A percentile compares a stretch with the other conserved stretches of the same genome.
These are phyloP conservation scores for Artibeus jamaicensis DNA, from an alignment of 2,797 vertebrate species.

Conservation along the genomic window DNA sequence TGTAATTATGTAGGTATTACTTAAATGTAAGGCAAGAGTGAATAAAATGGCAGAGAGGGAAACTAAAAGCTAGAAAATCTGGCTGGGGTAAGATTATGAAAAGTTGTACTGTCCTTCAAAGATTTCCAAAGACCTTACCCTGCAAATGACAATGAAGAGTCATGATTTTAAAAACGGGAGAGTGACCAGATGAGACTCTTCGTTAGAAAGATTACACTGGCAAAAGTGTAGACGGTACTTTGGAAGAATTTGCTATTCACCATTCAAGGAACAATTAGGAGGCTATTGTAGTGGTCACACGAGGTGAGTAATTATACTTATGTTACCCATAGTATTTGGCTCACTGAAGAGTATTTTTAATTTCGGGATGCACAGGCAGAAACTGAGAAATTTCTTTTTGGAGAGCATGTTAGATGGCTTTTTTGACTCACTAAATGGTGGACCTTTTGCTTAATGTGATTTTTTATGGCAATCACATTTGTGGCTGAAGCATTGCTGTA, in stretches of 20 bases:
- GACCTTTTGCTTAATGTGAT: constrained; percentile 44
- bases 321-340: constrained; percentile 2
- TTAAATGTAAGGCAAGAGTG: background rate
- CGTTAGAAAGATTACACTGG: background rate
- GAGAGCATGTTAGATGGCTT: background rate
- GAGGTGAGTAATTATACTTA: constrained; percentile 36
- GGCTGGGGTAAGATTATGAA: background rate
- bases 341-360: constrained; percentile 53
- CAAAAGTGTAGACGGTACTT: background rate
- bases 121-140: background rate
- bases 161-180: background rate
- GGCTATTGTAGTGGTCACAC: background rate
- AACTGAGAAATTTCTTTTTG: constrained; percentile 32
- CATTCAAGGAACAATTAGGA: constrained; percentile 11
- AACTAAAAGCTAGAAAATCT: background rate
- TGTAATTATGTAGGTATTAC: background rate
- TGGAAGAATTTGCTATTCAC: background rate
- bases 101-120: background rate
- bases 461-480: constrained; percentile 52
- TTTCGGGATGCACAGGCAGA: background rate
- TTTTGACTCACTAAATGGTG: constrained; percentile 52
- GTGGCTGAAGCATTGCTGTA: constrained; percentile 51
- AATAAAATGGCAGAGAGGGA: background rate
- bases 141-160: background rate
- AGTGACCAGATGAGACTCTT: background rate